Evolutionary conservation across 2,888 invertebrate genomes (phyloP), one percentile per base, ranked within the genome.

Genomic region (Parnassius smintheus): DNA sequence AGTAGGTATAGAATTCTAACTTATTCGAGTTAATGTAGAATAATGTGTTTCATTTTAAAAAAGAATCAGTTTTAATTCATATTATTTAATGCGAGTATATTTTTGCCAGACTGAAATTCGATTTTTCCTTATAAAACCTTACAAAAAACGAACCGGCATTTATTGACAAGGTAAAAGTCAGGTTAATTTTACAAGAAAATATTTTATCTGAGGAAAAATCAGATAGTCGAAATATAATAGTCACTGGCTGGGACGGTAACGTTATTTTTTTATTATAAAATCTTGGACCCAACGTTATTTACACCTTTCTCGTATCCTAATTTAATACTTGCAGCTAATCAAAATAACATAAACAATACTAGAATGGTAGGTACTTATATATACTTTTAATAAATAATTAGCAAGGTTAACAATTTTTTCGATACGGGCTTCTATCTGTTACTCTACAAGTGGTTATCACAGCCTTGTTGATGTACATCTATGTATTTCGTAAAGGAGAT

Each of bases 401-500:
- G 76, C 71, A 70, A 70, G 72, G 66, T 77, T 74, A 78, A 82
- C 80, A 78, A 76, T 76, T 75, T 77, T 76, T 77, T 78, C 80
- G 82, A 85, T 77, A 77, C 79, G 79, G 85, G 83, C 80, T 83
- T 73, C 67, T 57, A 69, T 65, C 65, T 67, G 59, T 66, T 49
- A 35, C 62, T 64, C 69, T 70, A 83, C 79, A 80, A 74, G 76
- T 75, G 77, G 75, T 80, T 88, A 88, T 91, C 91, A 91, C 91
- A 91, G 91, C 91, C 91, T 77, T 78, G 72, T 82, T 87, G 86
- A 89, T 91, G 89, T 88, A 88, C 88, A 85, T 79, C 74, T 72
- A 68, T 70, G 70, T 76, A 72, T 75, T 73, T 73, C 59, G 59
- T 68, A 72, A 75, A 76, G 70, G 76, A 70, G 66, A 76, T 69